Evolutionary conservation across 2,113 vertebrate species (phyloP), one percentile per base, ranked within the genome.

Genomic region (Pluvialis apricaria): DNA sequence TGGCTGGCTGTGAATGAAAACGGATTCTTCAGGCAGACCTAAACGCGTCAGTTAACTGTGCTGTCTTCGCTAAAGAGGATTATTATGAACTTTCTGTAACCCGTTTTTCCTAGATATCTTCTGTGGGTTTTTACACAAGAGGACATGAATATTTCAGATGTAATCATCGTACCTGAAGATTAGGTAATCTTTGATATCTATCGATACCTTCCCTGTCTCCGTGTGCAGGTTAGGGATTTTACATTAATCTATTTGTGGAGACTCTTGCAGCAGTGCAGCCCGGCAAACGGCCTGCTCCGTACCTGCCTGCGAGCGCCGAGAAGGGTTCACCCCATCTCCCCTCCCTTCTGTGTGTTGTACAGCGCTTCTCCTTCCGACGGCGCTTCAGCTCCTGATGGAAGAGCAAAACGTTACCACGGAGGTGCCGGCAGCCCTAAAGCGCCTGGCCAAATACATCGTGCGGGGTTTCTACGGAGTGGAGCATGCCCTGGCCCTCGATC

Each of bases 401-500:
- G 75, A 94, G n/a, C 92, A 85, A 34, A 79, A 32, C 0, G 0
- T 47, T 28, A 38, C 54, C 72, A 83, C 82, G 0, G 95, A 97
- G 88, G 94, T 97, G 7, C 98, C 97, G 0, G 95, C 92, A 31
- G 86, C 95, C 19, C 66, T 98, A 2, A 97, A 97, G 54, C 91
- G 78, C 34, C 84, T 98, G 85, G 97, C 98, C 62, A 98, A 98
- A 9, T 95, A 93, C 3, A 15, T 91, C 14, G 97, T 80, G 26
- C 92, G 49, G 11, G 97, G 96, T 15, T 98, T 98, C 93, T 98
- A 97, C 1, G 96, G 94, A 0, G 52, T 90, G 1, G 98, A 97
- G 83, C 64, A 92, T 5, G 86, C 94, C 13, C 70, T 98, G 94
- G 92, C 94, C 34, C 85, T 98, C 0, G 97, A 98, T 1, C 1